These are phyloP conservation scores for Candoia aspera DNA, from an alignment of 2,113 vertebrate species.

Conservation along the genomic window DNA sequence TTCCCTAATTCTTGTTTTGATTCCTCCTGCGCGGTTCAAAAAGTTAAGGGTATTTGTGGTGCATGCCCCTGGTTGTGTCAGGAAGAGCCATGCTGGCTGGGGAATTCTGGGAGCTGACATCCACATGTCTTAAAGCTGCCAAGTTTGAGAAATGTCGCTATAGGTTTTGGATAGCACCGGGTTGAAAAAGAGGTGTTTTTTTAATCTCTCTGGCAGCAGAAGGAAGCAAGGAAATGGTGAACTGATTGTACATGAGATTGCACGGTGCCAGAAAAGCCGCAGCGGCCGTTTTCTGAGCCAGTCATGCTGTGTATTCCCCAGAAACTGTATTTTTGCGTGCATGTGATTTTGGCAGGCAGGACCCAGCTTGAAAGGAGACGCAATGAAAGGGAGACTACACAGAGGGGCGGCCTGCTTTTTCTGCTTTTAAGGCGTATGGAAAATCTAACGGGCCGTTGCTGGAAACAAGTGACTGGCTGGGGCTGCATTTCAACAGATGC, in stretches of 20 bases:
- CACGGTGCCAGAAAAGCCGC: background rate
- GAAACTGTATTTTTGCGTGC: background rate
- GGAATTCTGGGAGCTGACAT: background rate
- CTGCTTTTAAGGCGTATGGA: background rate
- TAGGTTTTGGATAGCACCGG: background rate
- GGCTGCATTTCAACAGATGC: background rate
- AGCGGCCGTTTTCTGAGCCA: background rate
- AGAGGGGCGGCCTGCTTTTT: background rate
- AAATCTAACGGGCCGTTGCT: background rate
- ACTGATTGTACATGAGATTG: background rate
- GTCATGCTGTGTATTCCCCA: background rate
- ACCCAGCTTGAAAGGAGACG: background rate
- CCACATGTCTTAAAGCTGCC: accelerated
- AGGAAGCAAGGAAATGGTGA: background rate
- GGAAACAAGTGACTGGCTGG: background rate
- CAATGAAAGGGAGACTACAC: background rate
- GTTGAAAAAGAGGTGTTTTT: background rate
- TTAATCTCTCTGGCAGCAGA: background rate
- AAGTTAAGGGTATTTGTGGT: no score
- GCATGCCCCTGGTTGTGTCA: no score
- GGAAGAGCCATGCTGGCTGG: background rate
- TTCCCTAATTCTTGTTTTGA: no score
- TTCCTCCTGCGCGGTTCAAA: no score
- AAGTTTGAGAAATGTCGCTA: background rate
- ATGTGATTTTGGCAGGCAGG: background rate